Evolutionary conservation across 2,888 invertebrate species (phyloP).

Genomic region (Pteria penguin): DNA sequence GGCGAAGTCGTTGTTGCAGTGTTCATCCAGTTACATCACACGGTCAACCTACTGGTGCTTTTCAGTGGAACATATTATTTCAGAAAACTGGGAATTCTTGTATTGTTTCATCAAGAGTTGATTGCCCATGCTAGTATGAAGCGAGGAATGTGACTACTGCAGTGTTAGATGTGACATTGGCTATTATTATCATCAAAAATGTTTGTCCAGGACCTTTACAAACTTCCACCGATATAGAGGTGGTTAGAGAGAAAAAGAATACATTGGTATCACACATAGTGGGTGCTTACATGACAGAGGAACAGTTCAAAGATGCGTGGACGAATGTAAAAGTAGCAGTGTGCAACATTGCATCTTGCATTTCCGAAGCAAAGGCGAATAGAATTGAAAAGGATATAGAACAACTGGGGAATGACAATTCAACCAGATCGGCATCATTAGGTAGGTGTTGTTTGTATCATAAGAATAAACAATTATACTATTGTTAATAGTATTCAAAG

Average conservation of each 20-base stretch:
- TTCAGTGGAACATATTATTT: no score
- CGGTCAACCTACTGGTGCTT: no score
- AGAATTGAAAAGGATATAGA: background rate
- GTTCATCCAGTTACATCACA: no score
- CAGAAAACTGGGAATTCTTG: no score
- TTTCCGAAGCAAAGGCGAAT: background rate
- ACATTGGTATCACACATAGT: background rate
- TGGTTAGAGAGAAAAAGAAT: background rate
- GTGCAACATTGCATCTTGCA: background rate
- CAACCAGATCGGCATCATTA: background rate
- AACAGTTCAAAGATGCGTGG: background rate
- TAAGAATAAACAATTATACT: no score
- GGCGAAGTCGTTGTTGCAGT: background rate
- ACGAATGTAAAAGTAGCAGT: background rate
- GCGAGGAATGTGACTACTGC: background rate
- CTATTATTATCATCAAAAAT: background rate
- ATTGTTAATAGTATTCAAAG: no score
- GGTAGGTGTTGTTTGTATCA: no score
- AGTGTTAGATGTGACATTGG: background rate
- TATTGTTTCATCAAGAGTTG: no score
- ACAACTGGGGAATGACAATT: background rate
- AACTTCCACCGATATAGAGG: background rate
- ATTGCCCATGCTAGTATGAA: background rate
- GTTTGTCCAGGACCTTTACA: background rate
- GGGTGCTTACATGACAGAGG: background rate